Base-by-base conservation (phyloP, 2,797 vertebrate genomes). In the Tympanoctomys barrerae region DNA sequence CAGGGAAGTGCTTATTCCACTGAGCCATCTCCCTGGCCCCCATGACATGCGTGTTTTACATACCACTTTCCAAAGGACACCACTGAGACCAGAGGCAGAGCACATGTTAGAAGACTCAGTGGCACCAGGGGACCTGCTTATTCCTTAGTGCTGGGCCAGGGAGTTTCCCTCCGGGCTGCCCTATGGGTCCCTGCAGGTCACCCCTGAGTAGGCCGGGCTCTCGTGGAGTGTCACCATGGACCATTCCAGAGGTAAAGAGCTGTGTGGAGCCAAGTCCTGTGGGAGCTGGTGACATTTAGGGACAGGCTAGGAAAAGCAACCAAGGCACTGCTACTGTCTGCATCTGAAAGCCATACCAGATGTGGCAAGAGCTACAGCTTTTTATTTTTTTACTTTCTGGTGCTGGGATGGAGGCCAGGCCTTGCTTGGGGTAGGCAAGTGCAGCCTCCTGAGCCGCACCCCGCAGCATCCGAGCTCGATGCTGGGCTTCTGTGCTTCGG, bases 31-130 rank as follows among this genome's bases (percentile, higher is more conserved):
- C 39, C 39, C 39, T 4, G 39, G 39, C 39, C 39, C 39, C 39
- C 12, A 28, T 2, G 0, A 7, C 2, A 24, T 2, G 24, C 6
- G 5, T 7, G 24, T 75, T 39, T 28, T 42, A 46, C 2, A 42
- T 52, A 28, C 28, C 33, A 9, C 33, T 39, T 22, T 80, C 28
- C 52, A 26, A 14, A 24, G 54, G n/a, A 57, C 11, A 57, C 11
- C 52, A 36, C 42, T 1, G 13, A 0, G 13, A 57, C 31, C 78
- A 12, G 52, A n/a, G 49, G 4, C 31, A n/a, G 10, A 22, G 77
- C 31, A 21, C 16, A 31, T 4, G 4, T 33, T 33, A 19, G 46
- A 14, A 26, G 28, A 24, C 54, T 59, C 21, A 13, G 28, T 13
- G 66, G 16, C 75, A 75, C 28, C 1, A 0, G 22, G 71, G 21